Evolutionary conservation across 2,888 invertebrate species (phyloP).

Genomic region (Microplitis manilae): DNA sequence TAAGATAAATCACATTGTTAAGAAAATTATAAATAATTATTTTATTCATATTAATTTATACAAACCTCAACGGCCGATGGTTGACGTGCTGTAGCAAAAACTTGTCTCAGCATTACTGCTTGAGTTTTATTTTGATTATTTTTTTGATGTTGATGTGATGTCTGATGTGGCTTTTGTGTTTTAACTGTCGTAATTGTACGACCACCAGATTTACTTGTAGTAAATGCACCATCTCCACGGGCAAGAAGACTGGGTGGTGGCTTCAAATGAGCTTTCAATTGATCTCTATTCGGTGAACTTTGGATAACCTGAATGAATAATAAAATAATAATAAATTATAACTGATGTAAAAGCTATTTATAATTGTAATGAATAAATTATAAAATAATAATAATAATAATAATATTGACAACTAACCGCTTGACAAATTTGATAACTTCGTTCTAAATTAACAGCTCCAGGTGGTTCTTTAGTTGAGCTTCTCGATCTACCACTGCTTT

Average conservation of each 20-base stretch:
- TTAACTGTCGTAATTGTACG: constrained; percentile 66
- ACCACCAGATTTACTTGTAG: constrained; percentile 65
- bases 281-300: constrained; percentile 92
- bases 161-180: constrained; percentile 63
- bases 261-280: constrained; percentile 86
- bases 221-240: constrained; percentile 66
- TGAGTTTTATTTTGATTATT: constrained; percentile 65
- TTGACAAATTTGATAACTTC: constrained; percentile 95
- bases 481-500: constrained; percentile 63
- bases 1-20: neutral
- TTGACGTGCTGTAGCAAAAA: constrained; percentile 64
- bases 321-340: constrained; percentile 20
- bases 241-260: constrained; percentile 86
- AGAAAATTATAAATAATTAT: neutral
- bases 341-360: neutral
- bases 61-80: constrained; percentile 64
- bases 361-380: neutral
- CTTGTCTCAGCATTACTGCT: constrained; percentile 66
- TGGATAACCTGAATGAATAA: constrained; percentile 79
- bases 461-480: constrained; percentile 86
- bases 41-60: constrained; percentile 22
- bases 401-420: constrained; percentile 74
- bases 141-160: constrained; percentile 57
- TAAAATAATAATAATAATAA: constrained; percentile 11
- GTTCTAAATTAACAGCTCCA: constrained; percentile 91